Evolutionary conservation across 2,113 vertebrate species (phyloP).

Genomic region (Campylorhamphus procurvoides): DNA sequence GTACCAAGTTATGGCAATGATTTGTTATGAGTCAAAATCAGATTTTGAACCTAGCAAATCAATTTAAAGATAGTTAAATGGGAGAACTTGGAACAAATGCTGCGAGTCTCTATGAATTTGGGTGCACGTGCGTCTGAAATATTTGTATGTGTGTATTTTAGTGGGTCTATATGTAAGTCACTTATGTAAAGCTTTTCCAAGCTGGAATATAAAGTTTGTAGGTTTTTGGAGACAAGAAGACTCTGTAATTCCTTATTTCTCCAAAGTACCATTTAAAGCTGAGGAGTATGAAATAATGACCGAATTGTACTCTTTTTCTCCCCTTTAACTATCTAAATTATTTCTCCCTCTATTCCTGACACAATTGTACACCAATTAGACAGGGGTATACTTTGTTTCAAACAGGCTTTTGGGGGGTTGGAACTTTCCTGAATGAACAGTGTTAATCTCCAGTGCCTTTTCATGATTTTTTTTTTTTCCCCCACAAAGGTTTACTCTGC

Average conservation of each 20-base stretch:
- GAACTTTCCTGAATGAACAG: constrained; percentile 41
- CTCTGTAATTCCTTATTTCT: background rate
- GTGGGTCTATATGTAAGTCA: background rate
- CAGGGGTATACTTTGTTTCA: constrained; percentile 59
- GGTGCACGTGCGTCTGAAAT: background rate
- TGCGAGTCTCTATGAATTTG: background rate
- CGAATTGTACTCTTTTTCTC: background rate
- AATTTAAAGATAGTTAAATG: background rate
- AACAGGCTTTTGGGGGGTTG: constrained; percentile 15
- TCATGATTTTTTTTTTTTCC: constrained; percentile 35
- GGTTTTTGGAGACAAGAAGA: background rate
- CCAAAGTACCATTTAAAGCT: background rate
- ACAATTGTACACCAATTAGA: constrained; percentile 51
- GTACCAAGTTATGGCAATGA: background rate
- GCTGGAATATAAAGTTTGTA: background rate
- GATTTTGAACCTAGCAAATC: background rate
- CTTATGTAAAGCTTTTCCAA: background rate
- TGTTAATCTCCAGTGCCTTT: constrained; percentile 73
- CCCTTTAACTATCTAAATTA: constrained; percentile 14
- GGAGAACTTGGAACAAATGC: background rate
- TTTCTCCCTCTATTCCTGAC: background rate
- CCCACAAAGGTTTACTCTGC: constrained; percentile 55
- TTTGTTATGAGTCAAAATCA: background rate
- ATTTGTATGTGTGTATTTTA: fast-evolving
- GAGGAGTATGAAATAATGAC: background rate